These are phyloP conservation scores for Odocoileus hemionus DNA, from an alignment of 2,113 vertebrate genomes.

Conservation along the genomic window DNA sequence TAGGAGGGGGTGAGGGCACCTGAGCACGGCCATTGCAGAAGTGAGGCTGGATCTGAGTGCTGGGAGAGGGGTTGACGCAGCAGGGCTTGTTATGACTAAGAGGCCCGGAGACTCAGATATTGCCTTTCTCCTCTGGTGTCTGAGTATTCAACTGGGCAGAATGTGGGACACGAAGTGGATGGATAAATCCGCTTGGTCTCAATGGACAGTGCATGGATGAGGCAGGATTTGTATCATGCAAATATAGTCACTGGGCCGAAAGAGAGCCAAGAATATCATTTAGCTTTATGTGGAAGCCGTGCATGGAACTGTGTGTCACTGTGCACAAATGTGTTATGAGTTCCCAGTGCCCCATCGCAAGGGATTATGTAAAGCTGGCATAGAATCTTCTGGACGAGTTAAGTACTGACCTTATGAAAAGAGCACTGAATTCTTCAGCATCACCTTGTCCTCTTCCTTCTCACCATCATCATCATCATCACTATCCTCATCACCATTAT, in stretches of 20 bases:
- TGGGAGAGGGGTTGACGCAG: neutral
- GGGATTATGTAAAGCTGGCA: neutral
- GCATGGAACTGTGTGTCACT: neutral
- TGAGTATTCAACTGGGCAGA: neutral
- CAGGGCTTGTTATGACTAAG: neutral
- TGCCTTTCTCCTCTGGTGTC: neutral
- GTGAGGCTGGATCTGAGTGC: neutral
- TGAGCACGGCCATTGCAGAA: neutral
- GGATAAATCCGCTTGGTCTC: neutral
- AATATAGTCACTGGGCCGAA: neutral
- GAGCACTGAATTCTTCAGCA: neutral
- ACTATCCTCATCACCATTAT: neutral
- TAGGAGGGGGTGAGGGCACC: neutral
- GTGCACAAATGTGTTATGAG: neutral
- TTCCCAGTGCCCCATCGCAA: neutral
- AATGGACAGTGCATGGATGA: neutral
- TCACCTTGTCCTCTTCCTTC: neutral
- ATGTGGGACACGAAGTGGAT: neutral
- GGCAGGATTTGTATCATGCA: neutral
- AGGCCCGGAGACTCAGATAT: neutral
- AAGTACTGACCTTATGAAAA: neutral
- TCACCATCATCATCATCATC: rapidly evolving
- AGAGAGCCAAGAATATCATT: neutral
- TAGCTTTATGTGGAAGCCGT: neutral
- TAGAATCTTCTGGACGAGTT: neutral